A percentile compares a stretch with the other conserved stretches of the same genome.
Conservation (phyloP, 2,797 vertebrate genomes). For the Molossus alvarezi region DNA sequence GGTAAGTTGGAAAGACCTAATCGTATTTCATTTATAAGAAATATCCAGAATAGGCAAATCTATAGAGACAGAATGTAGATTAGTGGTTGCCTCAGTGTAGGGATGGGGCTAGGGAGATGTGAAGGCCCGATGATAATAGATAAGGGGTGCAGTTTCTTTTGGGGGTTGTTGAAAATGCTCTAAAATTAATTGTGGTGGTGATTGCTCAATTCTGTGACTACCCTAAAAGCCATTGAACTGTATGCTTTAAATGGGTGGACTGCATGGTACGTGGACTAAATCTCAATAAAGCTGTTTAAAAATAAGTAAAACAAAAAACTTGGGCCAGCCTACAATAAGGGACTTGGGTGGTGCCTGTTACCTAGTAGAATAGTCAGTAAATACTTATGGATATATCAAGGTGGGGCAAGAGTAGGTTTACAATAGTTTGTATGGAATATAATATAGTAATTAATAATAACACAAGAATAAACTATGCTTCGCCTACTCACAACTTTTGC, state of each 20-base stretch:
- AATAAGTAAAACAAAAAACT: neutral
- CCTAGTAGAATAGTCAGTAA: neutral
- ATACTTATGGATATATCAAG: neutral
- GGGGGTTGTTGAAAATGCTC: conserved; percentile 36
- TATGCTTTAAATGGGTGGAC: conserved; percentile 11
- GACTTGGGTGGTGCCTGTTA: neutral
- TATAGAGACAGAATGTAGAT: conserved; percentile 49
- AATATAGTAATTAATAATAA: neutral
- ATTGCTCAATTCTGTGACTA: conserved; percentile 41
- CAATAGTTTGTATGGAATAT: neutral
- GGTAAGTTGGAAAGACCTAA: conserved; percentile 61
- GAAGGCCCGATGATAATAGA: neutral
- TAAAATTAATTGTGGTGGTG: conserved; percentile 35
- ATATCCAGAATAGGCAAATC: conserved; percentile 53
- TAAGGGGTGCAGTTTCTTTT: conserved; percentile 33
- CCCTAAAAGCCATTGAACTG: conserved; percentile 16
- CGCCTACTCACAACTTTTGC: neutral
- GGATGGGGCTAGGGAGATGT: neutral
- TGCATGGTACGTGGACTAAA: neutral
- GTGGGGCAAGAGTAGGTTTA: neutral
- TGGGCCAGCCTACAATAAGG: neutral
- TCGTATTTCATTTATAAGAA: conserved; percentile 57
- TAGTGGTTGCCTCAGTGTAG: neutral
- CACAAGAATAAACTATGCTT: neutral
- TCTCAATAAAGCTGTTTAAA: conserved; percentile 50